Evolutionary conservation across 2,888 invertebrate genomes (phyloP).

Genomic region (Phragmatobia fuliginosa): DNA sequence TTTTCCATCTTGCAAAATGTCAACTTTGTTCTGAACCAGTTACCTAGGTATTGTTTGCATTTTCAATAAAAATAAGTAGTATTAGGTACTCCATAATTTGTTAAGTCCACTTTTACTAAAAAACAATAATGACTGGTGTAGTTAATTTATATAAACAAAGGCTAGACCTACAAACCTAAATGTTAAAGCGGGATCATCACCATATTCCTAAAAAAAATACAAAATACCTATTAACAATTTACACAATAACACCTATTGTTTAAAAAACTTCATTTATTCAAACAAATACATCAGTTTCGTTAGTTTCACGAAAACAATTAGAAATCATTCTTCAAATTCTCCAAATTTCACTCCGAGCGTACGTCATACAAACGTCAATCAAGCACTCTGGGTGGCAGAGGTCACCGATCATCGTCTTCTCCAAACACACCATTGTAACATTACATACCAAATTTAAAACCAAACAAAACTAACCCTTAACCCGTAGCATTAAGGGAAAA

Average conservation of each 20-base stretch:
- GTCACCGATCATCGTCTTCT: conserved; percentile 77
- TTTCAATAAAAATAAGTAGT: background rate
- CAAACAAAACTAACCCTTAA: conserved; percentile 53
- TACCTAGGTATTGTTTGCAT: background rate
- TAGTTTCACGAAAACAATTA: conserved; percentile 55
- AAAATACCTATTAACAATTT: conserved; percentile 9
- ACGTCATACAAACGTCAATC: conserved; percentile 83
- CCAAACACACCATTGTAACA: conserved; percentile 52
- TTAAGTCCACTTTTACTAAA: background rate
- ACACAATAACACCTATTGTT: conserved; percentile 31
- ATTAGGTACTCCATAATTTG: background rate
- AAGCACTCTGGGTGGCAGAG: conserved; percentile 80
- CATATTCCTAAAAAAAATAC: background rate
- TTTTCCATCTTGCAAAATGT: too few relatives aligned
- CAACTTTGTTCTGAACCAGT: too few relatives aligned
- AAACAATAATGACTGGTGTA: background rate
- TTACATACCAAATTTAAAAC: conserved; percentile 29
- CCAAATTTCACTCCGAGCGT: conserved; percentile 74
- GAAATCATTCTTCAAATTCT: conserved; percentile 67
- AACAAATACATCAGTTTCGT: conserved; percentile 43
- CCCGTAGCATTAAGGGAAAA: conserved; percentile 41
- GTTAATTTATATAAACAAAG: background rate
- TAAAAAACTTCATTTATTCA: conserved; percentile 14
- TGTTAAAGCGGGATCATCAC: background rate
- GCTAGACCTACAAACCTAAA: background rate